Evolutionary conservation across 2,888 invertebrate genomes (phyloP).

Genomic region (Alsophila aescularia): DNA sequence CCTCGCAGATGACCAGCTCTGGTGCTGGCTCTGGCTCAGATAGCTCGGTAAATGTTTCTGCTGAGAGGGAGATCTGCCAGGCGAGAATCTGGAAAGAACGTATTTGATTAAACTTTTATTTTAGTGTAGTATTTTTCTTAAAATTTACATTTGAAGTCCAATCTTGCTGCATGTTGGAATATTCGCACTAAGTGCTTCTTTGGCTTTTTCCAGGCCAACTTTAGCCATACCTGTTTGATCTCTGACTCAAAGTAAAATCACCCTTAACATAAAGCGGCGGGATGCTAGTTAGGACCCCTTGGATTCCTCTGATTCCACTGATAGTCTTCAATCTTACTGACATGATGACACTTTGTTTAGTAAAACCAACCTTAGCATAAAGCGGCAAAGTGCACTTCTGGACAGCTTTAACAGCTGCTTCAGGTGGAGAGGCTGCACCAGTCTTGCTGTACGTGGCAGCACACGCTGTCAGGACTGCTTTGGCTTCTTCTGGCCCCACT

Average conservation of each 20-base stretch:
- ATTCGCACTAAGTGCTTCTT: too few relatives aligned
- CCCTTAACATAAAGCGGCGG: too few relatives aligned
- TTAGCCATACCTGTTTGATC: too few relatives aligned
- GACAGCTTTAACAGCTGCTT: conserved; percentile 85
- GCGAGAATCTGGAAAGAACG: conserved; percentile 67
- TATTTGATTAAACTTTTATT: too few relatives aligned
- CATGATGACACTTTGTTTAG: background rate
- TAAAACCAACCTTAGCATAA: conserved; percentile 85
- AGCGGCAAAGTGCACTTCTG: conserved; percentile 87
- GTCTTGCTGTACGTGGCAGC: conserved; percentile 73
- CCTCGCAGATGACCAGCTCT: conserved; percentile 72
- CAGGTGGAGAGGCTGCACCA: conserved; percentile 85
- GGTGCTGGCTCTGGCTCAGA: conserved; percentile 68
- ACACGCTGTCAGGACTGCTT: conserved; percentile 68
- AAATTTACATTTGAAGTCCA: too few relatives aligned
- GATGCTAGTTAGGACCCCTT: too few relatives aligned
- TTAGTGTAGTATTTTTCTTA: too few relatives aligned
- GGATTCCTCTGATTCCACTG: too few relatives aligned
- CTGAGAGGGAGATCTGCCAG: conserved; percentile 80
- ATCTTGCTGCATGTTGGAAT: too few relatives aligned
- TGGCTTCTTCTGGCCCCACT: conserved; percentile 72
- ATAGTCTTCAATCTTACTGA: too few relatives aligned
- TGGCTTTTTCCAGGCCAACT: too few relatives aligned
- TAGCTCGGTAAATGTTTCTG: conserved; percentile 75
- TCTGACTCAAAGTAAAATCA: too few relatives aligned